These are phyloP conservation scores for Otolemur crassicaudatus DNA, from an alignment of 2,797 vertebrate genomes.

Conservation along the genomic window DNA sequence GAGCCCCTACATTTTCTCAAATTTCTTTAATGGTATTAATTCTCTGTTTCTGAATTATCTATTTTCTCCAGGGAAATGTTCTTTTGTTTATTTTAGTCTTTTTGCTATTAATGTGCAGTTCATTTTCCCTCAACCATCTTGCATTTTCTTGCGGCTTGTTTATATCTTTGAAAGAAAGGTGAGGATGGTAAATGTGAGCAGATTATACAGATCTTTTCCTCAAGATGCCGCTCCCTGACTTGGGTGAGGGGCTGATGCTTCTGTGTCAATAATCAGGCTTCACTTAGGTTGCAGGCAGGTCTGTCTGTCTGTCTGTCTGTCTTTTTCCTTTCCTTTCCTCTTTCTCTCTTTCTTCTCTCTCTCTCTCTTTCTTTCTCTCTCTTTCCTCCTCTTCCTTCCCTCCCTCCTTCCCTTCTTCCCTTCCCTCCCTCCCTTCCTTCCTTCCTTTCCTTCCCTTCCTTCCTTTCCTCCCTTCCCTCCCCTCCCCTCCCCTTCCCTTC, in stretches of 20 bases:
- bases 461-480: no score
- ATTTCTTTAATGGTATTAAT: constrained; percentile 12
- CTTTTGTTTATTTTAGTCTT: neutral
- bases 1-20: neutral
- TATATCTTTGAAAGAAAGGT: constrained; percentile 17
- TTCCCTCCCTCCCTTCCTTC: no score
- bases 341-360: no score
- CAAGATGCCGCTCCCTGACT: neutral
- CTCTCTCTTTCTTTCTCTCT: no score
- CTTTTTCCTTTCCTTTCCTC: no score
- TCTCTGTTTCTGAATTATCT: neutral
- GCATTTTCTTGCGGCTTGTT: neutral
- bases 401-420: no score
- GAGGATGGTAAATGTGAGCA: neutral
- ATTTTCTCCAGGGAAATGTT: neutral
- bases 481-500: no score
- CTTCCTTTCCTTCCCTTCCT: no score
- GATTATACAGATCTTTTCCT: neutral
- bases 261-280: neutral
- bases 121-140: constrained; percentile 11
- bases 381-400: no score
- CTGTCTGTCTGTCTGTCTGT: no score
- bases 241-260: neutral
- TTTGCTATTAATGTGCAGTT: neutral
- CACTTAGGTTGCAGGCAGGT: neutral